Conservation (phyloP, 2,797 vertebrate genomes). For the Sternarchorhynchus goeldii region DNA sequence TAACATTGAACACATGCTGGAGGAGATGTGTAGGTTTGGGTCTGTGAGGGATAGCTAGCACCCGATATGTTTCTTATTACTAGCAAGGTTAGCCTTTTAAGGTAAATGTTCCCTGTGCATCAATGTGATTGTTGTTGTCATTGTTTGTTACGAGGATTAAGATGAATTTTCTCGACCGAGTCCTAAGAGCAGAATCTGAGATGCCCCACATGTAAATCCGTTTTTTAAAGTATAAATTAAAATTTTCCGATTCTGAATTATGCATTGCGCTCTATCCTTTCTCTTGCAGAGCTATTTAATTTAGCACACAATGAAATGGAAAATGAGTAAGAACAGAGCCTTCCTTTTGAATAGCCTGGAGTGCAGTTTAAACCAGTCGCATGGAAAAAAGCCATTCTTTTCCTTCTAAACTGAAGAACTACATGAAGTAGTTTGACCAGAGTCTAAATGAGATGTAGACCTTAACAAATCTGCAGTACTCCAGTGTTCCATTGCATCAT, state of each 20-base stretch:
- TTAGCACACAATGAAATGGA: slow-evolving; percentile 36
- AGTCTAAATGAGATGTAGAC: neutral
- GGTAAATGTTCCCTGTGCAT: too few species aligned
- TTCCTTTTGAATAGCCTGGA: slow-evolving; percentile 14
- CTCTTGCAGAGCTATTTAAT: slow-evolving; percentile 43
- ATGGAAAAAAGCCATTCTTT: neutral
- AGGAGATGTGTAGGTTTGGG: neutral
- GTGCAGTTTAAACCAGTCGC: slow-evolving; percentile 30
- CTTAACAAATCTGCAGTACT: neutral
- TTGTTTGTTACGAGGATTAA: neutral
- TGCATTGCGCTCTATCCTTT: slow-evolving; percentile 1
- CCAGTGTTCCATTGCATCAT: slow-evolving; percentile 3
- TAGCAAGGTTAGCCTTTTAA: neutral
- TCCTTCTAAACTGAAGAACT: slow-evolving; percentile 5
- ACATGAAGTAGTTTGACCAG: neutral
- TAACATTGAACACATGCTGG: too few species aligned
- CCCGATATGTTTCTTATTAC: neutral
- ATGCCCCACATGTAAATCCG: slow-evolving; percentile 10
- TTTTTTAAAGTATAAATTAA: slow-evolving; percentile 11
- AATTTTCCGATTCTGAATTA: slow-evolving; percentile 24
- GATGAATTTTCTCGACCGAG: neutral
- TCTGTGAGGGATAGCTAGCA: neutral
- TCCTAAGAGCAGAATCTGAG: neutral
- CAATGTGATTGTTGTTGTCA: neutral
- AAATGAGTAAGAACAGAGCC: slow-evolving; percentile 43